A percentile compares a stretch with the other conserved stretches of the same genome.
These are phyloP conservation scores for Lagenorhynchus albirostris DNA, from an alignment of 2,113 vertebrate species.

Conservation along the genomic window DNA sequence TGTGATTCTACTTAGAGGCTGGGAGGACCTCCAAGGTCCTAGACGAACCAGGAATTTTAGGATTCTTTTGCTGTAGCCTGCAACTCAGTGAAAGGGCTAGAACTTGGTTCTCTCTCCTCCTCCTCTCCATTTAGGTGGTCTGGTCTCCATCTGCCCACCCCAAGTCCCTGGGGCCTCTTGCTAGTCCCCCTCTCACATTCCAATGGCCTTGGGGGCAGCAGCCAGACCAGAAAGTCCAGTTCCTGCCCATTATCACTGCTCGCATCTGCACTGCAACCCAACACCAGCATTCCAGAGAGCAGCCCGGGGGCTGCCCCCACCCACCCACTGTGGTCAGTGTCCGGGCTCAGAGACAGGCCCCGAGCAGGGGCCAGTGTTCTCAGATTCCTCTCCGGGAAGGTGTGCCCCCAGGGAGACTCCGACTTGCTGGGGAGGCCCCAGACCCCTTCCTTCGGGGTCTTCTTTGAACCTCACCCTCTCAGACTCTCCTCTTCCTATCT, in stretches of 20 bases:
- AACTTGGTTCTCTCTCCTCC: neutral
- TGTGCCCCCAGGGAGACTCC: neutral
- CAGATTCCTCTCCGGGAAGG: constrained; percentile 12
- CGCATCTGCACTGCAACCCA: constrained; percentile 72
- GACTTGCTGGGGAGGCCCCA: neutral
- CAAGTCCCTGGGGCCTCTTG: constrained; percentile 54
- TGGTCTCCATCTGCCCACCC: constrained; percentile 67
- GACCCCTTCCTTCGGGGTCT: neutral
- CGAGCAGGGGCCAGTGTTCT: constrained; percentile 23
- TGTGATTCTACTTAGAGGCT: neutral
- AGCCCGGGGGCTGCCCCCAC: constrained; percentile 49
- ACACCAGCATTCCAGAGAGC: constrained; percentile 75
- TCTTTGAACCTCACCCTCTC: neutral
- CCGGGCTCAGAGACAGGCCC: constrained; percentile 47
- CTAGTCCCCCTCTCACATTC: constrained; percentile 62
- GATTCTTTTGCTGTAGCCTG: neutral
- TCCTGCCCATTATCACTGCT: constrained; percentile 72
- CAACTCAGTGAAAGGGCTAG: neutral
- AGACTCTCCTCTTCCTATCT: neutral
- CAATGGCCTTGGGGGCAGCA: constrained; percentile 74
- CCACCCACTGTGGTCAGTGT: constrained; percentile 59
- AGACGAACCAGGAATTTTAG: neutral
- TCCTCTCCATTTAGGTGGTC: constrained; percentile 67
- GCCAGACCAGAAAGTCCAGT: constrained; percentile 79
- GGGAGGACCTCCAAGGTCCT: neutral